Conservation (phyloP, 2,797 vertebrate species). For the Hypotaenidia philippensis region DNA sequence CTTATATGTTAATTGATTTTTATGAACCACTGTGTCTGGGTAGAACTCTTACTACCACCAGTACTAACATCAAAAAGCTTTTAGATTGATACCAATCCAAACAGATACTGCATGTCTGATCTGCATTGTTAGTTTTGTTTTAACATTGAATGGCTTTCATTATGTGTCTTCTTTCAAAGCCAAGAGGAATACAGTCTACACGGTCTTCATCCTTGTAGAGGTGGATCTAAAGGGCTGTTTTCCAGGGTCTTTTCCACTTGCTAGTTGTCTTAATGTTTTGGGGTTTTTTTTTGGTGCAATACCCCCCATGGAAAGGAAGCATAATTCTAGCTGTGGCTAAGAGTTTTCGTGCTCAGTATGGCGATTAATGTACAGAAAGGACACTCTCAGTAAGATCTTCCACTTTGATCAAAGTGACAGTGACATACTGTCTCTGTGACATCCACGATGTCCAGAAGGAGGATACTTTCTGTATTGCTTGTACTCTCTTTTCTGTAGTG, state of each 20-base stretch:
- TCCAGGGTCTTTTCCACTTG: not conserved
- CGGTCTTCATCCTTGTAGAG: not conserved
- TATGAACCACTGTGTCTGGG: not conserved
- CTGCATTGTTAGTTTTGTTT: not conserved
- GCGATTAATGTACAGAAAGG: not conserved
- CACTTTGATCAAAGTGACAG: not conserved
- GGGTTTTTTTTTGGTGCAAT: not conserved
- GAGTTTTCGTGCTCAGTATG: not conserved
- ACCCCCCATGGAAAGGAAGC: not conserved
- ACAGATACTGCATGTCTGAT: not conserved
- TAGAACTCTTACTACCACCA: not conserved
- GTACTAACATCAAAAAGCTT: not conserved
- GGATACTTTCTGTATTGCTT: not conserved
- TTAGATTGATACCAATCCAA: not conserved
- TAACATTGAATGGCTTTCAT: not conserved
- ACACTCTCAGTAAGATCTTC: not conserved
- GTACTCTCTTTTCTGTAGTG: not conserved
- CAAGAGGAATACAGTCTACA: fast-evolving
- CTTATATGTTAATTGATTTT: not conserved
- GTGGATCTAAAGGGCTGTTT: not conserved
- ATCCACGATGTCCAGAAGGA: not conserved
- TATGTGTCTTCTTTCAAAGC: not conserved
- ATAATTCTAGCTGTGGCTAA: not conserved
- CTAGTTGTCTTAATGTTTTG: not conserved
- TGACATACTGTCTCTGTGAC: not conserved